Conservation (phyloP, 2,797 vertebrate species). For the Erpetoichthys calabaricus region DNA sequence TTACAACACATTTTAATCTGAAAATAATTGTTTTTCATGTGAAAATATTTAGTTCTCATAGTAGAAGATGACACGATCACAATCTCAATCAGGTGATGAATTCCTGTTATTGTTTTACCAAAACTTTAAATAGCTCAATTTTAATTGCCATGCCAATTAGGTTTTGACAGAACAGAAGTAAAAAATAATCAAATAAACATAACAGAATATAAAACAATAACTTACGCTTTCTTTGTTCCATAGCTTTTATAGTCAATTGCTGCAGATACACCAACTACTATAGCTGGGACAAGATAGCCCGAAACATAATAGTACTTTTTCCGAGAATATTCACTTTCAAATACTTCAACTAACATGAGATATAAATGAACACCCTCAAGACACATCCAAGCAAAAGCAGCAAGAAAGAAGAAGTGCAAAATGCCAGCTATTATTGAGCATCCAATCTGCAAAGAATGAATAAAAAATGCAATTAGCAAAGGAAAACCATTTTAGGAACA, state of each 20-base stretch:
- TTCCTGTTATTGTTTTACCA: neutral
- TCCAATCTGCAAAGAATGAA: conserved; percentile 62
- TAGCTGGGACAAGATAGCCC: conserved; percentile 90
- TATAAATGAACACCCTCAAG: conserved; percentile 95
- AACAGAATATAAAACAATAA: conserved; percentile 30
- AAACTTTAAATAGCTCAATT: neutral
- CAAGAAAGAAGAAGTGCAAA: conserved; percentile 96
- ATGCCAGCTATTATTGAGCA: conserved; percentile 95
- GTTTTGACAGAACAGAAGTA: neutral
- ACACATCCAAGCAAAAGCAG: conserved; percentile 97
- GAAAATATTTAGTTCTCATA: no score
- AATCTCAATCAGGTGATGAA: neutral
- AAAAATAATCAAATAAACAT: neutral
- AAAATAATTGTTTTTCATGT: no score
- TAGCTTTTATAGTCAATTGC: conserved; percentile 95
- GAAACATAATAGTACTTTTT: conserved; percentile 96
- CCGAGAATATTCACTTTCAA: conserved; percentile 96
- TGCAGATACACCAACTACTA: conserved; percentile 86
- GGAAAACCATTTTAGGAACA: neutral
- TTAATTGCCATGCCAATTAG: neutral
- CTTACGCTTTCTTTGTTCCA: conserved; percentile 87
- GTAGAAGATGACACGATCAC: no score
- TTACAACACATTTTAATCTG: no score
- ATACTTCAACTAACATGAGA: conserved; percentile 95
- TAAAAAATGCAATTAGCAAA: conserved; percentile 5